These are phyloP conservation scores for Cervus canadensis DNA, from an alignment of 2,113 vertebrate genomes.

Conservation along the genomic window DNA sequence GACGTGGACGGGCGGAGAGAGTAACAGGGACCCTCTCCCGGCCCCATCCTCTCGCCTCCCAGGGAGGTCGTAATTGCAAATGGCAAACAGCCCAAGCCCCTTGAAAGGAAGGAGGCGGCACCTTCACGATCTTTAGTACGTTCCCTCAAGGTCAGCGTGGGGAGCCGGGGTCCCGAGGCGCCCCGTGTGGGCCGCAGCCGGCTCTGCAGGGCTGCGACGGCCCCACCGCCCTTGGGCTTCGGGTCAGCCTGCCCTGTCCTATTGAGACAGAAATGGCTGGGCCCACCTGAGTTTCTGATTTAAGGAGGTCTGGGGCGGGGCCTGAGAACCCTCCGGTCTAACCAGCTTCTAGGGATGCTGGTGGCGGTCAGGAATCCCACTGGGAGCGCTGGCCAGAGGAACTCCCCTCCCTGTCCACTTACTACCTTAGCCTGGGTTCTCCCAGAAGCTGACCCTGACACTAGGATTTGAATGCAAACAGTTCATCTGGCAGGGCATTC, in stretches of 20 bases:
- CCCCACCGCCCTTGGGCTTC: neutral
- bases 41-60: neutral
- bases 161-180: neutral
- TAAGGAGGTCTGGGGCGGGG: neutral
- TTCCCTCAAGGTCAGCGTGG: neutral
- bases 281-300: neutral
- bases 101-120: neutral
- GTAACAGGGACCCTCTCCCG: neutral
- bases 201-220: neutral
- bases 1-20: neutral
- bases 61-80: neutral
- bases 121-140: rapidly evolving
- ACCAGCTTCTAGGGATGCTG: neutral
- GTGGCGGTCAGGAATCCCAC: neutral
- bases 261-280: neutral
- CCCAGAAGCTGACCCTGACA: neutral
- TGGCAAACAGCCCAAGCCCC: neutral
- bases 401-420: neutral
- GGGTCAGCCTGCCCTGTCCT: neutral
- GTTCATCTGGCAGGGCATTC: neutral
- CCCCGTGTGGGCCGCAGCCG: neutral
- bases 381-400: neutral
- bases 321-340: neutral
- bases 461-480: neutral
- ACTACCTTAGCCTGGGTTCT: neutral